Conservation (phyloP, 1,140 invertebrate species). For the Cyrtorhinus lividipennis region DNA sequence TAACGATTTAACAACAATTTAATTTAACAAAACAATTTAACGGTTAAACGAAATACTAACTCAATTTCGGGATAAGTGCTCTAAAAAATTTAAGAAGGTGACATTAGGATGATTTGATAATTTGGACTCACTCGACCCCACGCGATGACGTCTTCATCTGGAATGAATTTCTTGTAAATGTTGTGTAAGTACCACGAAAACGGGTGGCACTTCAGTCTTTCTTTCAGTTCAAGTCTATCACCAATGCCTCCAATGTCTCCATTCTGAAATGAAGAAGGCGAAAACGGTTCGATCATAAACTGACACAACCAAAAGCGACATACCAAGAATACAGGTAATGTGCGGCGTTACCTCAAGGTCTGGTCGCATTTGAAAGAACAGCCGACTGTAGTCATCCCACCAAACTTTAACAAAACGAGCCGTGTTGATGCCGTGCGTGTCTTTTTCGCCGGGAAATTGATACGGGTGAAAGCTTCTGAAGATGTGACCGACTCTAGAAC, state of each 20-base stretch:
- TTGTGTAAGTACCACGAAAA: slow-evolving; percentile 71
- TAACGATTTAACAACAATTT: slow-evolving; percentile 21
- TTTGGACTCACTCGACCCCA: slow-evolving; percentile 52
- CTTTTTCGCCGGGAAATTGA: slow-evolving; percentile 71
- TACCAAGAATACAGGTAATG: too few species aligned
- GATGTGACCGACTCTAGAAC: slow-evolving; percentile 94
- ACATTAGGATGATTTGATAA: neutral
- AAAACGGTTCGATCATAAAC: slow-evolving; percentile 12
- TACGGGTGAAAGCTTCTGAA: slow-evolving; percentile 89
- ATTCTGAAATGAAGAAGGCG: slow-evolving; percentile 30
- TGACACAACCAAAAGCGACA: neutral
- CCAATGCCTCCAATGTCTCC: slow-evolving; percentile 54
- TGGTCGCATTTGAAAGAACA: slow-evolving; percentile 67
- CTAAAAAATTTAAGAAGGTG: slow-evolving; percentile 33
- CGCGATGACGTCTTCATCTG: slow-evolving; percentile 59
- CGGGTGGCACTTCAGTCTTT: slow-evolving; percentile 56
- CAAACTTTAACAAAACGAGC: slow-evolving; percentile 76
- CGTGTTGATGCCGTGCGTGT: slow-evolving; percentile 78
- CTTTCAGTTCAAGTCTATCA: slow-evolving; percentile 49
- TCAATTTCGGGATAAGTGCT: slow-evolving; percentile 1
- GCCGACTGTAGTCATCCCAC: slow-evolving; percentile 82
- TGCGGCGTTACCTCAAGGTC: slow-evolving; percentile 70
- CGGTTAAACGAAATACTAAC: neutral
- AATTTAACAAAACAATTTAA: neutral
- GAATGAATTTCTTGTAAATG: slow-evolving; percentile 75